Percentiles rank a stretch among this genome's conserved stretches.
Conservation (phyloP, 2,113 vertebrate genomes). For the Silurus asotus region DNA sequence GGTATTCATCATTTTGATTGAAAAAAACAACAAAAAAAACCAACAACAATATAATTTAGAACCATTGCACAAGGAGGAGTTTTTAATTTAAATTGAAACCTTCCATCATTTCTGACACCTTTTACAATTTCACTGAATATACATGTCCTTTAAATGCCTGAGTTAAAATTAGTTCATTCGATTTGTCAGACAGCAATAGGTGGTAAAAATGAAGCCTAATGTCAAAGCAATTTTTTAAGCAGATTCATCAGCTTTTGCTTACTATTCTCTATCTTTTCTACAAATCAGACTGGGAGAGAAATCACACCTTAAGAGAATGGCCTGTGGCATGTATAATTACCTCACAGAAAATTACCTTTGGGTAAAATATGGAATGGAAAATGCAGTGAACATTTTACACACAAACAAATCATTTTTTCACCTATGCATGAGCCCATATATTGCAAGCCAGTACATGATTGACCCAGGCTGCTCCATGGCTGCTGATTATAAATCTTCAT, state of each 20-base stretch:
- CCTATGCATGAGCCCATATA: constrained; percentile 6
- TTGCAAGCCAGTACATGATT: neutral
- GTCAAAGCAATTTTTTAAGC: neutral
- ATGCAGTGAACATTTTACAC: constrained; percentile 3
- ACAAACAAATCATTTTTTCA: constrained; percentile 25
- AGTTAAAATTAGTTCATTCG: neutral
- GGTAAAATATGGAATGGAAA: neutral
- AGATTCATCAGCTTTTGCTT: neutral
- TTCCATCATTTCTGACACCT: constrained; percentile 2
- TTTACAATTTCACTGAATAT: neutral
- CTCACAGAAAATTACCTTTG: constrained; percentile 21
- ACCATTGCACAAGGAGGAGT: too few species aligned
- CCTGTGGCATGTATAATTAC: constrained; percentile 4
- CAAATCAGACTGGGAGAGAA: constrained; percentile 10
- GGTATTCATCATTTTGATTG: constrained; percentile 11
- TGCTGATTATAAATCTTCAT: constrained; percentile 54
- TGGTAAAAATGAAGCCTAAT: neutral
- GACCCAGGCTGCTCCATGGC: constrained; percentile 6
- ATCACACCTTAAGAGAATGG: constrained; percentile 1
- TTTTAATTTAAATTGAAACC: neutral
- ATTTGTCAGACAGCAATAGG: neutral
- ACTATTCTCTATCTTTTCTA: neutral
- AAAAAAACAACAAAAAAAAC: neutral
- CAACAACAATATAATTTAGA: neutral
- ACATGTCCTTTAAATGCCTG: neutral